phyloP scores from a whole-genome alignment of 2,113 vertebrate species.

The Pleuronectes platessa region DNA sequence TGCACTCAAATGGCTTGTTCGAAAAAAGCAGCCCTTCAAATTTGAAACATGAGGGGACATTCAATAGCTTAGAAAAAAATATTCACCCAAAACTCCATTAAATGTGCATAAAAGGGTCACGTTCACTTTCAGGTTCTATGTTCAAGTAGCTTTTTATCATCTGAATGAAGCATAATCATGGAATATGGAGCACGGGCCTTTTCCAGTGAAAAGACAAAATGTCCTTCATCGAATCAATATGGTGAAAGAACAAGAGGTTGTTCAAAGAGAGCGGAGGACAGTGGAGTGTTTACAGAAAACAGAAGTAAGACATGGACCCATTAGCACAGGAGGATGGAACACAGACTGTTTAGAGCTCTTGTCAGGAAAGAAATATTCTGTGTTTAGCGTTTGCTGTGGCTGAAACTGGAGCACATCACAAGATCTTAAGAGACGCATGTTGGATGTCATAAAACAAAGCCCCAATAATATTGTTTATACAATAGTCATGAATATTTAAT shows the following conservation, averaged over 20 bases:
- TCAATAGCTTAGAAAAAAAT: neutral
- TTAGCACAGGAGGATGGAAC: slow-evolving; percentile 24
- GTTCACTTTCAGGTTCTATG: neutral
- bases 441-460: neutral
- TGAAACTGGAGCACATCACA: slow-evolving; percentile 4
- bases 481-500: neutral
- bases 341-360: slow-evolving; percentile 40
- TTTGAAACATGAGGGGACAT: neutral
- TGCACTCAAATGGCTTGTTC: neutral
- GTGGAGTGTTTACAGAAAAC: slow-evolving; percentile 26
- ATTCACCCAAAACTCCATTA: neutral
- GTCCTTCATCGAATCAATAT: neutral
- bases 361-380: slow-evolving; percentile 30
- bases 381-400: slow-evolving; percentile 6
- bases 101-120: neutral
- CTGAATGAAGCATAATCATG: neutral
- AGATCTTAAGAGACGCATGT: neutral
- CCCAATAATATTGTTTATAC: neutral
- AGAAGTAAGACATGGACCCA: slow-evolving; percentile 8
- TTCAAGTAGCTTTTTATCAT: neutral
- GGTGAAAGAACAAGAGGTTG: neutral
- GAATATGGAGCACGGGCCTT: neutral
- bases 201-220: neutral
- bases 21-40: neutral
- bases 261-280: slow-evolving; percentile 10